Conservation (phyloP, 2,888 invertebrate genomes). For the Brachypterus glaber region DNA sequence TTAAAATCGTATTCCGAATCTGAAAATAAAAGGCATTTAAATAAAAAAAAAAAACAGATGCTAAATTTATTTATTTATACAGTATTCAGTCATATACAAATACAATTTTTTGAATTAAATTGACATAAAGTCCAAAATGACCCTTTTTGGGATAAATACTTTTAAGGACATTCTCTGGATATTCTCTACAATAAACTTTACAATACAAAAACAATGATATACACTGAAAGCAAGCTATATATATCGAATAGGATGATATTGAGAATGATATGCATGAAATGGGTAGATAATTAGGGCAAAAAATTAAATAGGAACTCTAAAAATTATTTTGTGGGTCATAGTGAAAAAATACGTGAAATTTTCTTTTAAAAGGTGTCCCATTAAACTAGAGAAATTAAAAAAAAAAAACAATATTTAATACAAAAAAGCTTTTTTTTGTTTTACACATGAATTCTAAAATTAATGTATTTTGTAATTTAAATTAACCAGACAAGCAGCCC, state of each 20-base stretch:
- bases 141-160: slow-evolving; percentile 8
- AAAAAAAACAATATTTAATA: too few species aligned
- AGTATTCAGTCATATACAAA: slow-evolving; percentile 37
- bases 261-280: slow-evolving; percentile 3
- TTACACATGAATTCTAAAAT: too few species aligned
- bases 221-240: background rate
- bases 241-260: background rate
- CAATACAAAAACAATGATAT: background rate
- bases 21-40: background rate
- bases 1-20: too few species aligned
- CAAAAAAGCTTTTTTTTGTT: too few species aligned
- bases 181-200: background rate
- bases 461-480: too few species aligned
- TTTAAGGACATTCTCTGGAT: slow-evolving; percentile 14
- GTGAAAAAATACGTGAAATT: too few species aligned
- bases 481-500: too few species aligned
- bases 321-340: too few species aligned
- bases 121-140: slow-evolving; percentile 17
- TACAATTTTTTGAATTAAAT: slow-evolving; percentile 20
- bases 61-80: slow-evolving; percentile 30
- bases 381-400: too few species aligned
- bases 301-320: too few species aligned
- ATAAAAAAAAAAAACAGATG: slow-evolving; percentile 14
- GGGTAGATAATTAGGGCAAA: too few species aligned
- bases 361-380: too few species aligned